Evolutionary conservation across 2,888 invertebrate genomes (phyloP).

Genomic region (Euproctis similis): DNA sequence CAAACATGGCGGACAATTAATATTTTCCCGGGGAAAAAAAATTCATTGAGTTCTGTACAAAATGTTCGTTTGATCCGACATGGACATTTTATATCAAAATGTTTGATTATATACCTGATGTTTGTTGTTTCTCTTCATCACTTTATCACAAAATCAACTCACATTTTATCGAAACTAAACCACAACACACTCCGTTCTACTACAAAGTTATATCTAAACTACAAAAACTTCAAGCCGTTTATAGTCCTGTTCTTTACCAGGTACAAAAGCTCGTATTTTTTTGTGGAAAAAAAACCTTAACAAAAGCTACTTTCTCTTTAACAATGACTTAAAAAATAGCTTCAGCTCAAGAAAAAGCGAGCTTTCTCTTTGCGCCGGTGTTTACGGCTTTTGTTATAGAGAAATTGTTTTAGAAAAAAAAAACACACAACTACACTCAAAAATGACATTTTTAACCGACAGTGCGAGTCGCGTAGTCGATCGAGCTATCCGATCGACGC

Average conservation of each 20-base stretch:
- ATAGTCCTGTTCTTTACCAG: slow-evolving; percentile 45
- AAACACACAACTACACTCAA: slow-evolving; percentile 16
- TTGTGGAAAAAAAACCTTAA: too few species aligned
- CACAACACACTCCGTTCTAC: slow-evolving; percentile 52
- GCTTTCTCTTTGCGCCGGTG: slow-evolving; percentile 57
- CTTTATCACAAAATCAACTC: slow-evolving; percentile 10
- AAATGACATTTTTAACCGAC: slow-evolving; percentile 37
- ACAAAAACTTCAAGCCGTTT: slow-evolving; percentile 57
- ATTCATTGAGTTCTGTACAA: slow-evolving; percentile 37
- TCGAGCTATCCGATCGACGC: slow-evolving; percentile 68
- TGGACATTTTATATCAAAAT: slow-evolving; percentile 32
- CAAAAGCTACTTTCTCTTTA: slow-evolving; percentile 61
- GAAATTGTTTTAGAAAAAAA: slow-evolving; percentile 28
- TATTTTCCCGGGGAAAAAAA: slow-evolving; percentile 52
- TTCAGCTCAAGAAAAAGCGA: slow-evolving; percentile 47
- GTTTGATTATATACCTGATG: slow-evolving; percentile 28
- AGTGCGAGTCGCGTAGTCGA: slow-evolving; percentile 46
- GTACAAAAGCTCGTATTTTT: slow-evolving; percentile 57
- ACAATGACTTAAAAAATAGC: slow-evolving; percentile 56
- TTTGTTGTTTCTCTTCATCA: slow-evolving; percentile 10
- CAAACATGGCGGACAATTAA: slow-evolving; percentile 55
- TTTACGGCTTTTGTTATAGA: slow-evolving; percentile 39
- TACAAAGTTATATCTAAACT: slow-evolving; percentile 51
- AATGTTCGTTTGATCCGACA: slow-evolving; percentile 42
- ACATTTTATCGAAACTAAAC: slow-evolving; percentile 17